Conservation (phyloP, 1,140 invertebrate species). For the Achatina immaculata region DNA sequence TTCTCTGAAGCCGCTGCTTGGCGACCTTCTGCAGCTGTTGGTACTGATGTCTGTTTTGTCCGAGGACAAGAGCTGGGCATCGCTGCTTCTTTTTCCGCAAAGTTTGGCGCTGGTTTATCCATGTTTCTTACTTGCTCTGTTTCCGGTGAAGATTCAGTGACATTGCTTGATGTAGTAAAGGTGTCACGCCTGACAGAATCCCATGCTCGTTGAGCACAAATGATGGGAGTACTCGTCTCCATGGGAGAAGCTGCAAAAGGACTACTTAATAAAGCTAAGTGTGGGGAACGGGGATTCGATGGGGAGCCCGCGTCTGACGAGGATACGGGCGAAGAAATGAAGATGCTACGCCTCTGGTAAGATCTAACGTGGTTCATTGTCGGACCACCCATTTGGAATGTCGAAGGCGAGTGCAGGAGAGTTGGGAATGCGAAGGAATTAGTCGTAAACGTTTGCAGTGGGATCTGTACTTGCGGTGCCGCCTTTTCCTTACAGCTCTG, state of each 20-base stretch:
- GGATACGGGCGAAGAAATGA: background rate
- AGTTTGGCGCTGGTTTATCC: background rate
- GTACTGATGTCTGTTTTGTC: background rate
- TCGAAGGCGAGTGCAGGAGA: background rate
- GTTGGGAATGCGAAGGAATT: background rate
- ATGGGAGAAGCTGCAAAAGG: background rate
- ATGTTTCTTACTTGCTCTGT: background rate
- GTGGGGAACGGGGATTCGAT: background rate
- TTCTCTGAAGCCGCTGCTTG: background rate
- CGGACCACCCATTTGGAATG: background rate
- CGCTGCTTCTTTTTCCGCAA: background rate
- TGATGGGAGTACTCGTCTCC: background rate
- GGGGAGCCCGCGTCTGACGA: background rate
- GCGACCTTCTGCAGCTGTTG: background rate
- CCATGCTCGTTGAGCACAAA: background rate
- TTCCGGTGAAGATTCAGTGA: background rate
- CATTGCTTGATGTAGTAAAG: background rate
- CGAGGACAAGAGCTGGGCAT: background rate
- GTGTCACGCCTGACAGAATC: background rate
- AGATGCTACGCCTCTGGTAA: background rate
- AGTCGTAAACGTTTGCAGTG: background rate
- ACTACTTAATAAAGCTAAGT: background rate
- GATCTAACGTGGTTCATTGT: background rate
- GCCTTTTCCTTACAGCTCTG: too few relatives aligned
- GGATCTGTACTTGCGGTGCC: too few relatives aligned